These are phyloP conservation scores for Tragelaphus buxtoni DNA, from an alignment of 2,113 vertebrate genomes.

Conservation along the genomic window DNA sequence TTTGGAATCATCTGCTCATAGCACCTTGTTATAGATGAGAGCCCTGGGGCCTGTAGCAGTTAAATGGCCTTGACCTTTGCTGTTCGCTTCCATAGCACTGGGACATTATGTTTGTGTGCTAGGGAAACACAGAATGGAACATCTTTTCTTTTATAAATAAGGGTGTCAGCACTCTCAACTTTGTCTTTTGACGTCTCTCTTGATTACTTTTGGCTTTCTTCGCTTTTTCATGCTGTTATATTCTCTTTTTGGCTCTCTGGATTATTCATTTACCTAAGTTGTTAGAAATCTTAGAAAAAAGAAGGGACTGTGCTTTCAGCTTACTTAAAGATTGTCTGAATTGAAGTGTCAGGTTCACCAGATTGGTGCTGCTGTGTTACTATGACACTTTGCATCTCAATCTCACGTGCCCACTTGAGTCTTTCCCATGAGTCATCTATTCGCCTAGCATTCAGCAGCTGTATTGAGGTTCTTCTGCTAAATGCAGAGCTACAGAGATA, in stretches of 20 bases:
- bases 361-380: neutral
- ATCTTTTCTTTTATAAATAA: conserved; percentile 12
- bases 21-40: neutral
- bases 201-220: neutral
- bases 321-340: neutral
- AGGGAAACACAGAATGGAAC: neutral
- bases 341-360: neutral
- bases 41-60: neutral
- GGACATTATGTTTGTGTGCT: neutral
- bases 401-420: neutral
- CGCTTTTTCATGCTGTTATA: neutral
- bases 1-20: neutral
- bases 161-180: neutral
- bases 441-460: neutral
- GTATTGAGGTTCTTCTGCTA: neutral
- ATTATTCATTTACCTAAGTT: conserved; percentile 44
- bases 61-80: neutral
- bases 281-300: conserved; percentile 19
- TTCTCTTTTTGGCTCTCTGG: conserved; percentile 14
- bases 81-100: neutral
- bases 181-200: conserved; percentile 20
- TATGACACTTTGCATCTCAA: neutral
- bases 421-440: neutral
- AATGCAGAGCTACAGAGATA: neutral
- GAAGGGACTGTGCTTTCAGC: neutral